Evolutionary conservation across 2,797 vertebrate genomes (phyloP).

Genomic region (Chloroceryle inda): DNA sequence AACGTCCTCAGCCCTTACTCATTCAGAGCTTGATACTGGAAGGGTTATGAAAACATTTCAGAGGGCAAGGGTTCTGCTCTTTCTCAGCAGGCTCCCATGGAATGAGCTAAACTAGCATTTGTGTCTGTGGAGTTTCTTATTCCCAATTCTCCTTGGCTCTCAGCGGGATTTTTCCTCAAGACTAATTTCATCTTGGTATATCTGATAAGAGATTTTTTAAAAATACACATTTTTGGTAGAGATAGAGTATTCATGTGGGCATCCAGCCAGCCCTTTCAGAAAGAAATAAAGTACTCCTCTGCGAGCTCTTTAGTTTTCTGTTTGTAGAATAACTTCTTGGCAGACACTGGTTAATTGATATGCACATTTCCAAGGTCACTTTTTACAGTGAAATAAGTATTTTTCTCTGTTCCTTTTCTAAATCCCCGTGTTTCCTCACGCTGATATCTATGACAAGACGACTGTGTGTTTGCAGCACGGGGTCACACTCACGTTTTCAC

Average conservation of each 20-base stretch:
- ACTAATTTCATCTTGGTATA: constrained; percentile 54
- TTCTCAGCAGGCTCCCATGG: not conserved
- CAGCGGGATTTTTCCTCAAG: constrained; percentile 3
- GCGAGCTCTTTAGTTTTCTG: constrained; percentile 38
- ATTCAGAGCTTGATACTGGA: not conserved
- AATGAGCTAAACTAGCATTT: not conserved
- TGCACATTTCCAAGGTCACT: constrained; percentile 71
- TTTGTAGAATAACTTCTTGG: constrained; percentile 68
- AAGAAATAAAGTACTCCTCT: constrained; percentile 10
- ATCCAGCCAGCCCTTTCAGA: constrained; percentile 61
- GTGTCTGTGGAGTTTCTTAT: not conserved
- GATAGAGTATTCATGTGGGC: constrained; percentile 47
- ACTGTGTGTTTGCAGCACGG: not conserved
- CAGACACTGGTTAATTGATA: constrained; percentile 68
- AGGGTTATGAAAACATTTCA: constrained; percentile 14
- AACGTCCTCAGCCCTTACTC: not conserved
- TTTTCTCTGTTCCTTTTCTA: constrained; percentile 29
- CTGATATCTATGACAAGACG: constrained; percentile 6
- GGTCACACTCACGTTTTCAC: not conserved
- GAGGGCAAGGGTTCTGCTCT: not conserved
- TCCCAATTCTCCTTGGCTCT: not conserved
- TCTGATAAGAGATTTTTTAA: constrained; percentile 38
- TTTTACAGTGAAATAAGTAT: constrained; percentile 40
- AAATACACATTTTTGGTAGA: constrained; percentile 49
- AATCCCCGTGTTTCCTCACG: not conserved